These are phyloP conservation scores for Ectobius pallidus DNA, from an alignment of 2,888 invertebrate species.

Conservation along the genomic window DNA sequence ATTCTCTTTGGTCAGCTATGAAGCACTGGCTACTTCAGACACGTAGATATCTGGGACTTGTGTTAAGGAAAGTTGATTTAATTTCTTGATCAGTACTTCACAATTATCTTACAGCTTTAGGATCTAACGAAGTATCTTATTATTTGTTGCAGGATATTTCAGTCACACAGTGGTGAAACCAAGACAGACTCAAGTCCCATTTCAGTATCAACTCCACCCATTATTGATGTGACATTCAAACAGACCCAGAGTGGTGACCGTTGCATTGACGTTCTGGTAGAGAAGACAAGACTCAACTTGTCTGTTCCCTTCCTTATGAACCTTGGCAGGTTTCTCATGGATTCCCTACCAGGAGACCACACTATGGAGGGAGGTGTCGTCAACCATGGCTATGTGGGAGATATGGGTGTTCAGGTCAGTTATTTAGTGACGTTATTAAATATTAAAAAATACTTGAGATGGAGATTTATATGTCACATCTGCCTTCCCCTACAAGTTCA, in stretches of 20 bases:
- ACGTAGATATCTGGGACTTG: too few species aligned
- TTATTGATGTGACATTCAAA: conserved; percentile 72
- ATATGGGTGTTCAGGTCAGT: conserved; percentile 51
- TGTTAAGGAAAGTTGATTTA: too few species aligned
- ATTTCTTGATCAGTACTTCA: too few species aligned
- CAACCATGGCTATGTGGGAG: conserved; percentile 74
- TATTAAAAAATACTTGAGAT: too few species aligned
- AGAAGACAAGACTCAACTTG: conserved; percentile 73
- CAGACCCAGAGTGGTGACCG: conserved; percentile 66
- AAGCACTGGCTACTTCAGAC: too few species aligned
- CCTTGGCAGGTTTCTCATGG: conserved; percentile 65
- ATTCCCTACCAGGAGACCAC: conserved; percentile 67
- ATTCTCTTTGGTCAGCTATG: too few species aligned
- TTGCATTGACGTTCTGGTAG: conserved; percentile 72
- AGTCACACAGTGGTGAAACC: conserved; percentile 66
- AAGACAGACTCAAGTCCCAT: conserved; percentile 50
- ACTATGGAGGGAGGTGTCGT: conserved; percentile 69
- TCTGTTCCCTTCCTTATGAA: conserved; percentile 71
- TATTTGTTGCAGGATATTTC: conserved; percentile 68
- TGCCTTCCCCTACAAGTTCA: too few species aligned
- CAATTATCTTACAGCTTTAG: too few species aligned
- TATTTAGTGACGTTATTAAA: too few species aligned
- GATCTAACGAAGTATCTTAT: too few species aligned
- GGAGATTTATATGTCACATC: too few species aligned
- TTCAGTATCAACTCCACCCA: conserved; percentile 71